Base-by-base conservation (phyloP, 2,888 invertebrate genomes). In the Melanophora roralis region DNA sequence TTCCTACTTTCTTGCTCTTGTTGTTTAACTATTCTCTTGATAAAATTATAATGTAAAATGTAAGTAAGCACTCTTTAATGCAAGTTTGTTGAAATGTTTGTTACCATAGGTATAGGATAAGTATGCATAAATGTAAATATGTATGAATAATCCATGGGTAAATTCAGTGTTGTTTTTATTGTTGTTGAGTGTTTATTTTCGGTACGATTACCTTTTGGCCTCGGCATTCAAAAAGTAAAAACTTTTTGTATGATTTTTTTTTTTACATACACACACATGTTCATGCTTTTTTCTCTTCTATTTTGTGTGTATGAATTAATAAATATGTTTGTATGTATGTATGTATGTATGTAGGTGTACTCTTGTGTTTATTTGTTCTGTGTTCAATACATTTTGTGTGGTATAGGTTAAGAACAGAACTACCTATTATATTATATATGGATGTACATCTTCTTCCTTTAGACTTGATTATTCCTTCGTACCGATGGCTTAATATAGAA, bases 161-260 rank as follows among this genome's bases (percentile, higher is more conserved):
- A 55, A 27, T 40, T 64, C 38, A 62, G 19, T 7, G 27, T 51
- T 67, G 32, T 62, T 62, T 53, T 78, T 62, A 62, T 74, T 74
- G 73, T 69, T 74, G 51, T 65, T 40, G 59, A 51, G 67, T 60
- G 40, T 51, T 74, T 74, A 65, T 76, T 74, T 73, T 76, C 69
- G 74, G 82, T 82, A 65, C 82, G 78, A 78, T 73, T 82, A 78
- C 82, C 81, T 81, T 78, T 81, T 82, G 82, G 82, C 82, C 82
- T 82, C 82, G 82, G 82, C 82, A 82, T 82, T 82, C 82, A 82
- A 81, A 82, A 82, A 78, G 81, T 81, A 78, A 72, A 81, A 81
- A 81, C 73, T n/a, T 6, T 81, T 76, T 71, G 65, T 57, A 36
- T 74, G 53, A 62, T 40, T 59, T 11, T 69, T 43, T 69, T 78